Conservation (phyloP, 2,797 vertebrate species). For the Alcedo atthis region DNA sequence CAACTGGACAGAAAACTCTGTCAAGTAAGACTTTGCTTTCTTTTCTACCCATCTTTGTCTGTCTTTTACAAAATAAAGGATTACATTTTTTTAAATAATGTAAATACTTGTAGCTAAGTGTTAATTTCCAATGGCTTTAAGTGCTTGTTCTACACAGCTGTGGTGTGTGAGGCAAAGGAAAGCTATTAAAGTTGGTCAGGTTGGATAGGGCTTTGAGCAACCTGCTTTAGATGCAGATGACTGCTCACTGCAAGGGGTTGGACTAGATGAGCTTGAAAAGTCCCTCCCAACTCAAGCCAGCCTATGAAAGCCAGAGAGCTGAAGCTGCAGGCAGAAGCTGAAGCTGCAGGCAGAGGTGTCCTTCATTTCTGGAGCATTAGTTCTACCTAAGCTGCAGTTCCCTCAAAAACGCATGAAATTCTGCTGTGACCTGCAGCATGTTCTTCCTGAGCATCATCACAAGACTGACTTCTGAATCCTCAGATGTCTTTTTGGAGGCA, state of each 20-base stretch:
- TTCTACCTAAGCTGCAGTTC: not conserved
- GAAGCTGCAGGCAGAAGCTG: not conserved
- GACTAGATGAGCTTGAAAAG: not conserved
- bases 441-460: not conserved
- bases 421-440: not conserved
- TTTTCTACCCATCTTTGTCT: not conserved
- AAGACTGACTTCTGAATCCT: no score
- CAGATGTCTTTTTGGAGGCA: not conserved
- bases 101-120: not conserved
- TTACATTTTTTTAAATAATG: not conserved
- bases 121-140: not conserved
- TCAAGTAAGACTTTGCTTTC: conserved; percentile 13
- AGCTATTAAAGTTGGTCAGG: not conserved
- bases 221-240: not conserved
- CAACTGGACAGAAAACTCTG: not conserved
- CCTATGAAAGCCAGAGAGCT: not conserved
- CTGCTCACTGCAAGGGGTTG: not conserved
- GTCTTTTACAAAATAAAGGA: not conserved
- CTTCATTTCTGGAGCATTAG: not conserved
- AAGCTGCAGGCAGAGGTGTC: not conserved
- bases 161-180: not conserved
- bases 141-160: not conserved
- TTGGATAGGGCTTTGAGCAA: not conserved
- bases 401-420: not conserved
- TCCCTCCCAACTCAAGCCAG: not conserved